Percentiles rank a stretch among this genome's conserved stretches.
These are phyloP conservation scores for Cylloceria caligata DNA, from an alignment of 2,888 invertebrate genomes.

Conservation along the genomic window DNA sequence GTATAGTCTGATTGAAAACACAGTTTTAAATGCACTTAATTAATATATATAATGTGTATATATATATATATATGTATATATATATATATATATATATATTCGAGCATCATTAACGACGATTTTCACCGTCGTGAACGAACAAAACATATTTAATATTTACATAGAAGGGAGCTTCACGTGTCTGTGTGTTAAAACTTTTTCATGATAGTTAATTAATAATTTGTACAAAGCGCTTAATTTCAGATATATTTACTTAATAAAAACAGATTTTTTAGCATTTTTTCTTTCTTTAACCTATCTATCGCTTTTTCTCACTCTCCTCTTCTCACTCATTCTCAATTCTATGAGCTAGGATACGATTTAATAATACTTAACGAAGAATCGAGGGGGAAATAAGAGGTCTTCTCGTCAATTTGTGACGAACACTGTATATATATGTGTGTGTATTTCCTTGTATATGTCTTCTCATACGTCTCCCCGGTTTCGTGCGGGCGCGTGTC, in stretches of 20 bases:
- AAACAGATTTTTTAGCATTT: conserved; percentile 24
- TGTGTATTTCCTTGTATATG: conserved; percentile 19
- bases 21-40: conserved; percentile 74
- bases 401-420: conserved; percentile 16
- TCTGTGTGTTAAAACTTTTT: conserved; percentile 34
- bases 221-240: conserved; percentile 76
- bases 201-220: conserved; percentile 69
- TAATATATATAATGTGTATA: conserved; percentile 73
- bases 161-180: conserved; percentile 50
- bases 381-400: conserved; percentile 34
- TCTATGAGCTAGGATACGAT: conserved; percentile 49
- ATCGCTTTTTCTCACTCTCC: conserved; percentile 15
- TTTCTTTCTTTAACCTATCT: conserved; percentile 1
- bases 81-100: conserved; percentile 69
- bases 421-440: conserved; percentile 20
- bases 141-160: conserved; percentile 63
- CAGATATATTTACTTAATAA: conserved; percentile 34
- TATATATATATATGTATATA: conserved; percentile 68
- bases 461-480: conserved; percentile 11
- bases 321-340: conserved; percentile 28
- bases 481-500: conserved; percentile 35
- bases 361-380: conserved; percentile 55
- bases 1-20: conserved; percentile 74
- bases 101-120: conserved; percentile 48
- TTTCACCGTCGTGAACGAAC: conserved; percentile 41